Evolutionary conservation across 2,888 invertebrate species (phyloP).

Genomic region (Pseudoips prasinana): DNA sequence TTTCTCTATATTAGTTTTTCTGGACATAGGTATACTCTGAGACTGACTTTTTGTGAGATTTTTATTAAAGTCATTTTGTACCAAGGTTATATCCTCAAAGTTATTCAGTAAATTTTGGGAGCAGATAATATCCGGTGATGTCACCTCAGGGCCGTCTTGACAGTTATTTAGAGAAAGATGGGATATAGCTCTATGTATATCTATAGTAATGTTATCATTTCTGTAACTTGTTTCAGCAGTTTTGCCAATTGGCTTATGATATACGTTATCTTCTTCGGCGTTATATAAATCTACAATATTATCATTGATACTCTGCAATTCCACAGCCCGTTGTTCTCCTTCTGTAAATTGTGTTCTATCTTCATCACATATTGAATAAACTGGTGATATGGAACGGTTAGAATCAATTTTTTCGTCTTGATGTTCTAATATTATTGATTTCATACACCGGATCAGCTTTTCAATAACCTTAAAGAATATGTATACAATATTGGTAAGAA

Average conservation of each 20-base stretch:
- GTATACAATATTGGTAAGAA: too few relatives aligned
- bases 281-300: slow-evolving; percentile 24
- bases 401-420: slow-evolving; percentile 9
- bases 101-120: slow-evolving; percentile 35
- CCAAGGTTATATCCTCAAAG: not conserved
- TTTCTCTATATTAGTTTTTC: slow-evolving; percentile 13
- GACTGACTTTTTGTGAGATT: too few relatives aligned
- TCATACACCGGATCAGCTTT: slow-evolving; percentile 50
- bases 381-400: slow-evolving; percentile 31
- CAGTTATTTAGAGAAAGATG: slow-evolving; percentile 26
- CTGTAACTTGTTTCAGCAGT: not conserved
- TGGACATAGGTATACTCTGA: not conserved
- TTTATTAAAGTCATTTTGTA: not conserved
- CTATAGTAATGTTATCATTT: slow-evolving; percentile 2
- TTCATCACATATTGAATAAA: slow-evolving; percentile 42
- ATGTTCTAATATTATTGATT: slow-evolving; percentile 41
- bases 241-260: not conserved
- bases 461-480: slow-evolving; percentile 72
- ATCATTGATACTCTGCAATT: not conserved
- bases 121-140: slow-evolving; percentile 12
- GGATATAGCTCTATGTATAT: slow-evolving; percentile 34
- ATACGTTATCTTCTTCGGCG: slow-evolving; percentile 9
- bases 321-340: too few relatives aligned
- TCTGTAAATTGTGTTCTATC: slow-evolving; percentile 32
- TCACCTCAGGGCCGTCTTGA: not conserved